Percentiles rank a stretch among this genome's conserved stretches.
These are phyloP conservation scores for Lacerta bilineata DNA, from an alignment of 2,797 vertebrate species.

Conservation along the genomic window DNA sequence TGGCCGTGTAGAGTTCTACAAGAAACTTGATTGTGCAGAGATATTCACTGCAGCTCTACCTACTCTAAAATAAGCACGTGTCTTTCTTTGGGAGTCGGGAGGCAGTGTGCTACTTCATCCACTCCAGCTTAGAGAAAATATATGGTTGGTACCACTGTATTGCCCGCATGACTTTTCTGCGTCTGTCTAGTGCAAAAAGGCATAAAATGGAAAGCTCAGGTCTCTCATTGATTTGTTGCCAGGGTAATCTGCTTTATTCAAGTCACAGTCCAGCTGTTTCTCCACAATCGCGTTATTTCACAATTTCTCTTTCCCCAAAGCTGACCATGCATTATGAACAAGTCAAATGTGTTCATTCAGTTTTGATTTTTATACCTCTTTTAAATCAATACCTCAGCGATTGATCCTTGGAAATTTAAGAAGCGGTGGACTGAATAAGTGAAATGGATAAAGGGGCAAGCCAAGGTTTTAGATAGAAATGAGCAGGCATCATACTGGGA, in stretches of 20 bases:
- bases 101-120: conserved; percentile 43
- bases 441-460: conserved; percentile 56
- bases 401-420: conserved; percentile 73
- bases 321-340: conserved; percentile 76
- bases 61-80: conserved; percentile 47
- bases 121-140: conserved; percentile 65
- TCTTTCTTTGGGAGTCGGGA: conserved; percentile 54
- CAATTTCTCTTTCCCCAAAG: conserved; percentile 74
- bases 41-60: conserved; percentile 43
- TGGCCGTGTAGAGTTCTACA: conserved; percentile 37
- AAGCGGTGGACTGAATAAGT: conserved; percentile 63
- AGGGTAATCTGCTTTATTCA: conserved; percentile 75
- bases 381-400: conserved; percentile 74
- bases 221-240: conserved; percentile 77
- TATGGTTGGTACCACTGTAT: conserved; percentile 67
- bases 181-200: conserved; percentile 71
- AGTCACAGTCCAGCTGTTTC: conserved; percentile 76
- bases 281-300: conserved; percentile 70
- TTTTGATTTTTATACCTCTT: conserved; percentile 76
- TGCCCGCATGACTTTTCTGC: conserved; percentile 67
- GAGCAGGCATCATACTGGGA: conserved; percentile 56
- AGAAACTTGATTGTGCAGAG: conserved; percentile 44
- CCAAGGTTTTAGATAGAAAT: conserved; percentile 65
- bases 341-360: conserved; percentile 73
- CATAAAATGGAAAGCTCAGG: conserved; percentile 66